These are phyloP conservation scores for Liolophura sinensis DNA, from an alignment of 1,140 invertebrate genomes.

Conservation along the genomic window DNA sequence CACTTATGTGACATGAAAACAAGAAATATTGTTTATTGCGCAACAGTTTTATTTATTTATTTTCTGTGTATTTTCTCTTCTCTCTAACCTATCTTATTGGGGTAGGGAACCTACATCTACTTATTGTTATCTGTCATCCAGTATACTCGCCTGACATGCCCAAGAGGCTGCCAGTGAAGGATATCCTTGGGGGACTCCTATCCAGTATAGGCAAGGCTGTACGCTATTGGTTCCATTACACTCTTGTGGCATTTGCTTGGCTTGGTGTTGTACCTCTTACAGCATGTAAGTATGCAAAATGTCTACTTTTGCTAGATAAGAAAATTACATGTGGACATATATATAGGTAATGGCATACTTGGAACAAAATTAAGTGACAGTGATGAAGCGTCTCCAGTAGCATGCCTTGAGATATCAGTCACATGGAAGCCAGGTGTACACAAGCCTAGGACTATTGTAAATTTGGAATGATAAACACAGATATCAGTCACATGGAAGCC, in stretches of 20 bases:
- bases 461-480: too few species aligned
- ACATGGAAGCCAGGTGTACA: too few species aligned
- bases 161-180: constrained; percentile 85
- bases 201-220: constrained; percentile 88
- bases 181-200: constrained; percentile 86
- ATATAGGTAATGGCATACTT: too few species aligned
- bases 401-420: too few species aligned
- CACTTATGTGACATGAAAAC: too few species aligned
- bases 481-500: too few species aligned
- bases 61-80: background rate
- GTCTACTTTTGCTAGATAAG: background rate
- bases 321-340: background rate
- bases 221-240: constrained; percentile 96
- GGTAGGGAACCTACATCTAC: background rate
- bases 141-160: constrained; percentile 99
- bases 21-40: background rate
- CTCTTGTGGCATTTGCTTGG: constrained; percentile 95
- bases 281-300: constrained; percentile 70
- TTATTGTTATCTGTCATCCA: too few species aligned
- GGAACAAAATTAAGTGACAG: too few species aligned
- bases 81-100: too few species aligned
- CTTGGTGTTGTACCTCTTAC: constrained; percentile 95
- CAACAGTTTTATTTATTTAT: background rate
- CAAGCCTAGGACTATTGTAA: too few species aligned
- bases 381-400: too few species aligned